phyloP scores from a whole-genome alignment of 1,140 invertebrate genomes.

The Zaprionus capensis region DNA sequence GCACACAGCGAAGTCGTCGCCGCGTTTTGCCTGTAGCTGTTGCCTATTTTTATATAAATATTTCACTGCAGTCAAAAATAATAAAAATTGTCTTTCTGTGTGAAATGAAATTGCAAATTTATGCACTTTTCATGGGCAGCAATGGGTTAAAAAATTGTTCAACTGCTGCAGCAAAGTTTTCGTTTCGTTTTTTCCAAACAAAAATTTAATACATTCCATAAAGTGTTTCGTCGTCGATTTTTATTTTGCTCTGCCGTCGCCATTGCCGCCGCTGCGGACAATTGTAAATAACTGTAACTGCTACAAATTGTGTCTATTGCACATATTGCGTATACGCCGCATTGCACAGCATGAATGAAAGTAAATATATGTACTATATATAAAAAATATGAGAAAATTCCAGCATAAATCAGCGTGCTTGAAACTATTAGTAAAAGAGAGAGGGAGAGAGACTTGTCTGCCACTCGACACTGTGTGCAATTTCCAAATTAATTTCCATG shows the following conservation, averaged over 20 bases:
- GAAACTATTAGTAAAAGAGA: background rate
- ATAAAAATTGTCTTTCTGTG: slow-evolving; percentile 12
- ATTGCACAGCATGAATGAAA: slow-evolving; percentile 61
- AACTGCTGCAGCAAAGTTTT: slow-evolving; percentile 46
- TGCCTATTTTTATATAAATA: slow-evolving; percentile 63
- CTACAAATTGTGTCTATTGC: slow-evolving; percentile 62
- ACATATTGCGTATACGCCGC: slow-evolving; percentile 73
- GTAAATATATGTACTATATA: slow-evolving; percentile 42
- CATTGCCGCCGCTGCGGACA: background rate
- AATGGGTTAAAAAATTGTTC: slow-evolving; percentile 53
- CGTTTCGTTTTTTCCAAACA: background rate
- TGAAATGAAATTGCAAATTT: slow-evolving; percentile 66
- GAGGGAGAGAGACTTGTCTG: background rate
- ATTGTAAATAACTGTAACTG: slow-evolving; percentile 56
- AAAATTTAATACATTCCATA: slow-evolving; percentile 76
- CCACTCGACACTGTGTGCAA: slow-evolving; percentile 14
- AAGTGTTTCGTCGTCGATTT: slow-evolving; percentile 59
- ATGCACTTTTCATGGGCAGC: slow-evolving; percentile 70
- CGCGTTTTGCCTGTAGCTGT: slow-evolving; percentile 29
- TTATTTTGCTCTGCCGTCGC: slow-evolving; percentile 8
- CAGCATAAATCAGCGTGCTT: slow-evolving; percentile 35
- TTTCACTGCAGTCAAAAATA: slow-evolving; percentile 29
- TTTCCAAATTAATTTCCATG: slow-evolving; percentile 64
- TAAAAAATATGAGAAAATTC: slow-evolving; percentile 8
- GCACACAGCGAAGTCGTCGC: slow-evolving; percentile 23